Evolutionary conservation across 2,888 invertebrate species (phyloP), one percentile per base, ranked within the genome.

Genomic region (Macaria notata): DNA sequence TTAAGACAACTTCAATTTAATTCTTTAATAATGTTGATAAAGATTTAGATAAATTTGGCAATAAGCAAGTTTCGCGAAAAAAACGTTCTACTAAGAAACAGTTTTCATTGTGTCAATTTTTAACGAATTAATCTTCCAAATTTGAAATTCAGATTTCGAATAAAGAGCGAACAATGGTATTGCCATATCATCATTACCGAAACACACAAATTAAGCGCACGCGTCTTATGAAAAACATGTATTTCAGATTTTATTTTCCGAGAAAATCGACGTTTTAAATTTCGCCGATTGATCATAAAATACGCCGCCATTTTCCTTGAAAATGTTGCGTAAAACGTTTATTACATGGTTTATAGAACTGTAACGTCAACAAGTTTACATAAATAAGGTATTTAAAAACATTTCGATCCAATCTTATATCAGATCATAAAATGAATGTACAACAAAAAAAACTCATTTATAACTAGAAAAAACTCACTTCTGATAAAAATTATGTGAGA

Each of bases 311-410:
- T 72, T 74, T 82, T 79, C 79, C 69, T 54, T 64, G 75, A 76
- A 80, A 59, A 61, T 66, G 59, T 78, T 81, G 76, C 79, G 76
- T 78, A 78, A 79, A 75, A n/a, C 33, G 57, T 33, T 19, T 19
- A 19, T 19, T 19, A 19, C 19, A 19, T 19, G 19, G 19, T 19
- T 19, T 19, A 19, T 36, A 48, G 43, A 41, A n/a, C 45, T 46
- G 31, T 46, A 30, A 29, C 31, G 31, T 54, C 42, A 41, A 53
- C 19, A 39, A 38, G 30, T 38, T 2, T 38, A 8, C 8, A 38
- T 7, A 38, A 38, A 19, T 19, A 19, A 19, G 19, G 19, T 2
- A 19, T 19, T 19, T 19, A 19, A 19, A 19, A 19, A 19, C 19
- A 19, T 19, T 19, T 19, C 19, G 19, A 19, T 19, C 19, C 19